Base-by-base conservation (phyloP, 2,113 vertebrate species). In the Leptobrachium leishanense region DNA sequence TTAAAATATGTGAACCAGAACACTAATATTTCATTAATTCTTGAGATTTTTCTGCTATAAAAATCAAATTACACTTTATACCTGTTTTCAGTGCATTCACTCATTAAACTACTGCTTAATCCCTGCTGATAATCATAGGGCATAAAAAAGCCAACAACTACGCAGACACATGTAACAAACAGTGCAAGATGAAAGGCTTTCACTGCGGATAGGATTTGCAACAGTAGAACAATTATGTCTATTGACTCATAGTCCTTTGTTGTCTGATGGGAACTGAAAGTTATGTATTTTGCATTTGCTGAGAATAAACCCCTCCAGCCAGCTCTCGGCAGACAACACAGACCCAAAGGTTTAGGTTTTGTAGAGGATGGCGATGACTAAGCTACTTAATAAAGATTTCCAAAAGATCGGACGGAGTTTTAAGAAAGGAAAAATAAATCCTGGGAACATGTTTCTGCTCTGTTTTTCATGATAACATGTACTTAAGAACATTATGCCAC, bases 401-500 rank as follows among this genome's bases (percentile, higher is more conserved):
- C 67, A 68, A 68, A 42, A 43, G 11, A 68, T 68, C 42, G 13
- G 13, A 40, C 12, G 42, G 41, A 68, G 42, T 43, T 66, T 59
- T 10, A 59, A 59, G 13, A 13, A 54, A 31, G 6, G 50, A 8
- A 67, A 44, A 68, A 42, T 42, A 39, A 77, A 72, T 64, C 57
- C 57, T 66, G 42, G 5, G 31, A 64, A 39, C 31, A 71, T 42
- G 59, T 54, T 65, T 66, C 59, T 54, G 76, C 44, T 68, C 62
- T 13, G 20, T 64, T 64, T 64, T 64, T 31, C 42, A 44, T 13
- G 43, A 68, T 68, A 43, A 68, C 41, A 39, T 43, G 41, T n/a
- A 71, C 54, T 63, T 15, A n/a, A 42, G 76, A 78, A 72, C 68
- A 72, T 64, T 53, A 64, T 72, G 15, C 76, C 76, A 65, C 76